A percentile compares a stretch with the other conserved stretches of the same genome.
Evolutionary conservation across 2,888 invertebrate genomes (phyloP).

Genomic region (Teinopalpus imperialis): DNA sequence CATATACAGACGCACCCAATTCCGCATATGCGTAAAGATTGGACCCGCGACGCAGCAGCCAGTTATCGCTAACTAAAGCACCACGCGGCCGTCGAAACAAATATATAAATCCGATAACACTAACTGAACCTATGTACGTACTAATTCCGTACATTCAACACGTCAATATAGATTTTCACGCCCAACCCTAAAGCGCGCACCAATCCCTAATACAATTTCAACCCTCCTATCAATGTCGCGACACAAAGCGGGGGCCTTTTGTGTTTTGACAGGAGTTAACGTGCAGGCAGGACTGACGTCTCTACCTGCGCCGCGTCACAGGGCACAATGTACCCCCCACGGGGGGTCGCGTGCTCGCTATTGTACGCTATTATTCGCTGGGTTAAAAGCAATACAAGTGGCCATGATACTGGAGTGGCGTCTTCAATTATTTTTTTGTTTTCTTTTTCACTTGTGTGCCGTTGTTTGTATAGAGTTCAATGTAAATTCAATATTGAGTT

Average conservation of each 20-base stretch:
- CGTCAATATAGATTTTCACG: constrained; percentile 14
- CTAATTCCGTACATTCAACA: background rate
- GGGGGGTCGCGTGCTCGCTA: constrained; percentile 39
- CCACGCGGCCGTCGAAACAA: no score
- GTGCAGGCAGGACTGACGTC: constrained; percentile 51
- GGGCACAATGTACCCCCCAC: constrained; percentile 42
- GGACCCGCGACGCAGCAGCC: no score
- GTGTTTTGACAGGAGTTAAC: constrained; percentile 79
- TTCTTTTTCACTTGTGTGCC: no score
- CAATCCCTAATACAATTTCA: constrained; percentile 41
- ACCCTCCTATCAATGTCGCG: constrained; percentile 58
- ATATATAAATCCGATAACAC: no score
- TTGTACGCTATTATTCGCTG: constrained; percentile 29
- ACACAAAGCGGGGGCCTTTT: constrained; percentile 55
- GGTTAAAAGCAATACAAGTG: constrained; percentile 8
- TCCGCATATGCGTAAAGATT: no score
- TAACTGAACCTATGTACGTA: no score
- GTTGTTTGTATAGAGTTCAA: no score
- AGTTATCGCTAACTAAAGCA: no score
- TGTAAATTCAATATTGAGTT: no score
- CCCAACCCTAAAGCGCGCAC: constrained; percentile 26
- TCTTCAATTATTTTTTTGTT: no score
- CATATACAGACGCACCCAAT: no score
- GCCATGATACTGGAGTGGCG: constrained; percentile 4
- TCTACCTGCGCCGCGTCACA: constrained; percentile 52